Conservation (phyloP, 2,113 vertebrate species). For the Fregetta grallaria region DNA sequence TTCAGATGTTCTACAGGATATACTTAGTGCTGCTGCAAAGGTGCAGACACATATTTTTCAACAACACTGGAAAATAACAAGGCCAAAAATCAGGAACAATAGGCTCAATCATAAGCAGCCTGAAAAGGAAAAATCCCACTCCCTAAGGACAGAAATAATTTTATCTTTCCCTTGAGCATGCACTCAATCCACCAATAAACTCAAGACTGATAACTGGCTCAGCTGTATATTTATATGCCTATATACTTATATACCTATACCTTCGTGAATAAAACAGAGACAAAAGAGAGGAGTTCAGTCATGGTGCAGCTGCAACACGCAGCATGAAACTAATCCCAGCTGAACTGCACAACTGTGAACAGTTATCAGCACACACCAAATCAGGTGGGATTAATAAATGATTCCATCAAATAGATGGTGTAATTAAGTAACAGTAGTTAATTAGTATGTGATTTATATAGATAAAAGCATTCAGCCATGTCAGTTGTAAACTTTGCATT, state of each 20-base stretch:
- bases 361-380: slow-evolving; percentile 70
- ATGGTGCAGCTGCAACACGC: slow-evolving; percentile 52
- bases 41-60: background rate
- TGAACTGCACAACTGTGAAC: slow-evolving; percentile 37
- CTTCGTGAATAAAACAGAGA: slow-evolving; percentile 37
- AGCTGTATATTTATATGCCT: background rate
- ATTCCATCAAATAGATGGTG: slow-evolving; percentile 71
- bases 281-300: slow-evolving; percentile 26
- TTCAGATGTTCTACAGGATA: background rate
- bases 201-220: background rate
- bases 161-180: background rate
- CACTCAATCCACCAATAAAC: slow-evolving; percentile 62
- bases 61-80: background rate
- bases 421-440: slow-evolving; percentile 91
- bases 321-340: slow-evolving; percentile 62
- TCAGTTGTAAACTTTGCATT: slow-evolving; percentile 56
- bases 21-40: background rate
- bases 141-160: background rate
- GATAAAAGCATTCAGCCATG: slow-evolving; percentile 74
- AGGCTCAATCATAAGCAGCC: background rate
- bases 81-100: background rate
- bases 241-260: background rate
- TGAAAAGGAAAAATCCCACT: background rate
- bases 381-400: slow-evolving; percentile 83
- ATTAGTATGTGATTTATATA: slow-evolving; percentile 80